Conservation (phyloP, 2,797 vertebrate genomes). For the Danio kyathit region DNA sequence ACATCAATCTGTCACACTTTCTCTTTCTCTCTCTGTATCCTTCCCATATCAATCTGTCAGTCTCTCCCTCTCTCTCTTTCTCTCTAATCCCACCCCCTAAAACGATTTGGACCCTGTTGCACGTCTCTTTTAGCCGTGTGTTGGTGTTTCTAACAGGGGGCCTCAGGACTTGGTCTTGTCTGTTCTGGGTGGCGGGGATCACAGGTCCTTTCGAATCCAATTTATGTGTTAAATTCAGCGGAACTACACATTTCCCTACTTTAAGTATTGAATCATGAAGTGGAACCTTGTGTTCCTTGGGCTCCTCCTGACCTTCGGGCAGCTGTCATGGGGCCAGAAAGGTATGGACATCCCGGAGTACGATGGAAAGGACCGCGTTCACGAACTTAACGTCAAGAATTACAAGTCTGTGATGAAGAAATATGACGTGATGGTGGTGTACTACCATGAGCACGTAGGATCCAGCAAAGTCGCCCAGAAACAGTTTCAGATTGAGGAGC, state of each 20-base stretch:
- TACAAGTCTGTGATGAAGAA: constrained; percentile 89
- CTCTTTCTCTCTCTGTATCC: constrained; percentile 50
- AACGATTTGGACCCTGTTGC: constrained; percentile 68
- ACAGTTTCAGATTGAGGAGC: constrained; percentile 89
- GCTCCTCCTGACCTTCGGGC: constrained; percentile 76
- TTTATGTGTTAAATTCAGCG: constrained; percentile 58
- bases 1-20: constrained; percentile 15
- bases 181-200: constrained; percentile 81
- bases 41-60: constrained; percentile 16
- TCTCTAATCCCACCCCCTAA: constrained; percentile 75
- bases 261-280: constrained; percentile 78
- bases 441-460: constrained; percentile 88
- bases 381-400: constrained; percentile 86
- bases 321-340: constrained; percentile 71
- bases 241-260: constrained; percentile 55
- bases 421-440: constrained; percentile 89
- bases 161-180: constrained; percentile 79
- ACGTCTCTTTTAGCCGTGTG: constrained; percentile 67
- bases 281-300: constrained; percentile 79
- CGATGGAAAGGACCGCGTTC: constrained; percentile 88
- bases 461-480: constrained; percentile 85
- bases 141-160: constrained; percentile 79
- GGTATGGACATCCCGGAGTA: constrained; percentile 87
- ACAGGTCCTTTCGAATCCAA: constrained; percentile 72
- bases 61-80: constrained; percentile 43